These are phyloP conservation scores for Strigamia transsilvanica DNA, from an alignment of 2,888 invertebrate genomes.

Conservation along the genomic window DNA sequence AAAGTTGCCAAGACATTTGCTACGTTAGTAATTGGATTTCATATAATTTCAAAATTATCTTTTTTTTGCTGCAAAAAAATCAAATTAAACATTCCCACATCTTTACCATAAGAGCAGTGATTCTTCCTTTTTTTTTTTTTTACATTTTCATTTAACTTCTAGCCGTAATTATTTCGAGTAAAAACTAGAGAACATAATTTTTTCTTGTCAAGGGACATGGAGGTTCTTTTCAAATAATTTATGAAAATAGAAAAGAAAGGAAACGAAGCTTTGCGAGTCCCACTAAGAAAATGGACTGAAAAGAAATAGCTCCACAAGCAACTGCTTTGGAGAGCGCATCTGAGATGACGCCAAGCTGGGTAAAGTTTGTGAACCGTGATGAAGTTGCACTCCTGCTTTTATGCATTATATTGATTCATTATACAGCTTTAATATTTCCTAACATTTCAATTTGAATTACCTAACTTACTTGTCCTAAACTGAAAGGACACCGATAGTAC, in stretches of 20 bases:
- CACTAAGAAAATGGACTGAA: constrained; percentile 12
- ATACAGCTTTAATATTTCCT: neutral
- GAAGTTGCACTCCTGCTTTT: constrained; percentile 17
- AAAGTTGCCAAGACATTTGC: no score
- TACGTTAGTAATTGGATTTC: neutral
- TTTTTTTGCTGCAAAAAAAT: neutral
- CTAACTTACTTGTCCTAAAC: neutral
- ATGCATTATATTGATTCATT: constrained; percentile 18
- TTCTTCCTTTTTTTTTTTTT: neutral
- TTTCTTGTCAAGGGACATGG: constrained; percentile 6
- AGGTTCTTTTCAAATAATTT: neutral
- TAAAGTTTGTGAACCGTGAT: constrained; percentile 21
- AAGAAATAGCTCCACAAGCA: constrained; percentile 10
- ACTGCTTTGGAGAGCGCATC: neutral
- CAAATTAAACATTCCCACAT: neutral
- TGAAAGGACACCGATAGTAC: neutral
- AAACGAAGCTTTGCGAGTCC: neutral
- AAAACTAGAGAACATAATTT: constrained; percentile 5
- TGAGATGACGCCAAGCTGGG: constrained; percentile 20
- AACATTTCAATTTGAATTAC: neutral
- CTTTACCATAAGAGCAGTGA: neutral
- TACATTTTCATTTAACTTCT: neutral
- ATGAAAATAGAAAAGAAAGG: constrained; percentile 18
- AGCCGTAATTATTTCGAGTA: neutral
- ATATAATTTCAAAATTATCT: neutral